Evolutionary conservation across 2,888 invertebrate genomes (phyloP).

Genomic region (Arrhopalites spinosus): DNA sequence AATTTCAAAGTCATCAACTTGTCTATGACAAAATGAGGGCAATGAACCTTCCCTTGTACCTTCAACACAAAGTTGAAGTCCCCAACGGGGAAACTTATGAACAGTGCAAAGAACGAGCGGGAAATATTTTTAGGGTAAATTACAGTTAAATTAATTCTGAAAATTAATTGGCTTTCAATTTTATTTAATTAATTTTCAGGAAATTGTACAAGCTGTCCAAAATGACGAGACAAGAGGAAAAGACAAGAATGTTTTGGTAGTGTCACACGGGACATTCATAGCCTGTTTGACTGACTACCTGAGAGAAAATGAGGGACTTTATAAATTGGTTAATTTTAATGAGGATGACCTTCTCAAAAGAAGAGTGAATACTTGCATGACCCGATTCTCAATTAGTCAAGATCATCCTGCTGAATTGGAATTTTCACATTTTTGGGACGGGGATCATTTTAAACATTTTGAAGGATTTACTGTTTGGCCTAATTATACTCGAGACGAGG

Average conservation of each 20-base stretch:
- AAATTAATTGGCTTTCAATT: too few relatives aligned
- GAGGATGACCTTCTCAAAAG: not conserved
- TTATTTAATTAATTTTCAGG: too few relatives aligned
- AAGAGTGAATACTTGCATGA: not conserved
- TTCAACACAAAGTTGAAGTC: not conserved
- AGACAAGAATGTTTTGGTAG: not conserved
- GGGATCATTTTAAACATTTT: too few relatives aligned
- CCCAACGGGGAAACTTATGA: slow-evolving; percentile 21
- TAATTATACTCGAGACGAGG: too few relatives aligned
- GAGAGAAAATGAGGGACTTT: not conserved
- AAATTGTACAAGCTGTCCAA: not conserved
- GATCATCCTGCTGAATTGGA: too few relatives aligned
- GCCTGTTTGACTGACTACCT: not conserved
- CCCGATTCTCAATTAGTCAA: not conserved
- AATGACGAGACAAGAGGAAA: not conserved
- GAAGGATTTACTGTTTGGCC: too few relatives aligned
- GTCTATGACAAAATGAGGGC: not conserved
- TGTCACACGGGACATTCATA: not conserved
- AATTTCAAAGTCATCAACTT: not conserved
- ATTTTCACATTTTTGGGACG: too few relatives aligned
- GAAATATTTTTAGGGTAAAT: slow-evolving; percentile 2
- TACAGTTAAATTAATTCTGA: too few relatives aligned
- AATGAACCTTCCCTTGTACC: not conserved
- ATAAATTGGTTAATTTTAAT: not conserved
- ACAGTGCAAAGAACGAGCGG: not conserved